A percentile compares a stretch with the other conserved stretches of the same genome.
Conservation (phyloP, 1,140 invertebrate genomes). For the Yoshiicerus persimilis region DNA sequence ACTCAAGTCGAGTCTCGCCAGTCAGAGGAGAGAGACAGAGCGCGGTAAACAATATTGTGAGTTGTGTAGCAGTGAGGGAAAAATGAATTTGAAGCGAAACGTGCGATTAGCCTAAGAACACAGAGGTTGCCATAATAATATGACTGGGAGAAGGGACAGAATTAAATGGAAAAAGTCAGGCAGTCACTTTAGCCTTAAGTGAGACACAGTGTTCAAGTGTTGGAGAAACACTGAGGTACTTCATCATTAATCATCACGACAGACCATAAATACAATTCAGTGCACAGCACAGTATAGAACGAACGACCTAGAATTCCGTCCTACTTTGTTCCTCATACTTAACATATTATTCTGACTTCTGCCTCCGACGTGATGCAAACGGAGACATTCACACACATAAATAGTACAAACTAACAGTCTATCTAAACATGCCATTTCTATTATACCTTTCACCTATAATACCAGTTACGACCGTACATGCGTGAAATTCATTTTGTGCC, state of each 20-base stretch:
- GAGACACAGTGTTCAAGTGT: background rate
- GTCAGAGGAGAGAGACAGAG: background rate
- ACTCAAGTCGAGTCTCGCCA: background rate
- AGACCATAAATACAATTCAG: slow-evolving; percentile 27
- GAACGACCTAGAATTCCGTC: background rate
- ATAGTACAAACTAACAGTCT: background rate
- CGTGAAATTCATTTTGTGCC: background rate
- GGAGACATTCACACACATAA: background rate
- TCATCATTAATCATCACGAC: slow-evolving; percentile 32
- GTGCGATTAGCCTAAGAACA: background rate
- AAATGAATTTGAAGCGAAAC: background rate
- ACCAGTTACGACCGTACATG: background rate
- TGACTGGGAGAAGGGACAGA: background rate
- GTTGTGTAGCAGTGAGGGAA: background rate
- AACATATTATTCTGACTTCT: background rate
- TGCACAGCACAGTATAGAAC: background rate
- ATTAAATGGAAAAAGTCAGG: background rate
- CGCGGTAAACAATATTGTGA: background rate
- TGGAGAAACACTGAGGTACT: background rate
- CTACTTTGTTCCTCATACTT: background rate
- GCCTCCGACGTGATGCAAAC: background rate
- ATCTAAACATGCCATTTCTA: background rate
- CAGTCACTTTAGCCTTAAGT: slow-evolving; percentile 5
- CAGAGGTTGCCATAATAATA: background rate
- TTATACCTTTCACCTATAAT: background rate